Evolutionary conservation across 2,888 invertebrate species (phyloP).

Genomic region (Notocelia uddmanniana): DNA sequence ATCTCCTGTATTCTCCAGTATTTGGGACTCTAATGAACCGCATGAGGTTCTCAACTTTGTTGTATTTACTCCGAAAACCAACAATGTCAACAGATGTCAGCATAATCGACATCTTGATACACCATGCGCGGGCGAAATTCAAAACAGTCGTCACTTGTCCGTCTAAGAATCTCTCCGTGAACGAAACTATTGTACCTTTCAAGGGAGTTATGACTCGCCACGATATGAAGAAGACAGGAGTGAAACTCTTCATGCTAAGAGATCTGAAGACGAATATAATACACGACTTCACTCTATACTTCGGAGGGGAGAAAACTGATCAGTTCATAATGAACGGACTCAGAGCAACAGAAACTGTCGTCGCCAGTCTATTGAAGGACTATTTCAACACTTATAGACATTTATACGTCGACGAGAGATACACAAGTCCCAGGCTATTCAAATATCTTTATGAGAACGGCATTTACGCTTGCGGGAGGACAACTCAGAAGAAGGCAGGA

Average conservation of each 20-base stretch:
- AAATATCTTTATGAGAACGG: conserved; percentile 44
- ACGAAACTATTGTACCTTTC: conserved; percentile 39
- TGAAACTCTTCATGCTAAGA: conserved; percentile 35
- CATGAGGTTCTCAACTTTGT: conserved; percentile 27
- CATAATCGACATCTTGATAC: conserved; percentile 36
- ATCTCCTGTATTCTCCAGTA: conserved; percentile 37
- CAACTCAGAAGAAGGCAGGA: conserved; percentile 31
- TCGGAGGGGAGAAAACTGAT: conserved; percentile 33
- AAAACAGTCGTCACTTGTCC: conserved; percentile 32
- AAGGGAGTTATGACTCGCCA: conserved; percentile 27
- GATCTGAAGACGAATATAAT: conserved; percentile 38
- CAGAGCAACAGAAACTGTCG: conserved; percentile 24
- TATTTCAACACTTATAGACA: conserved; percentile 41
- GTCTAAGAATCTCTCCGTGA: conserved; percentile 25
- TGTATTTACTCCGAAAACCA: conserved; percentile 27
- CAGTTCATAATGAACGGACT: conserved; percentile 31
- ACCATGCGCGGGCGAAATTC: conserved; percentile 40
- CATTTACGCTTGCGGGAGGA: conserved; percentile 43
- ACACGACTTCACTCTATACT: conserved; percentile 36
- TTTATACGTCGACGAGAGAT: conserved; percentile 42
- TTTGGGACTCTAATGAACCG: conserved; percentile 37
- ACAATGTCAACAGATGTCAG: conserved; percentile 30
- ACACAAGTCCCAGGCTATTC: conserved; percentile 44
- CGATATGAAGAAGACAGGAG: conserved; percentile 36
- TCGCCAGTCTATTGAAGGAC: conserved; percentile 29